Evolutionary conservation across 2,113 vertebrate species (phyloP).

Genomic region (Scophthalmus maximus): DNA sequence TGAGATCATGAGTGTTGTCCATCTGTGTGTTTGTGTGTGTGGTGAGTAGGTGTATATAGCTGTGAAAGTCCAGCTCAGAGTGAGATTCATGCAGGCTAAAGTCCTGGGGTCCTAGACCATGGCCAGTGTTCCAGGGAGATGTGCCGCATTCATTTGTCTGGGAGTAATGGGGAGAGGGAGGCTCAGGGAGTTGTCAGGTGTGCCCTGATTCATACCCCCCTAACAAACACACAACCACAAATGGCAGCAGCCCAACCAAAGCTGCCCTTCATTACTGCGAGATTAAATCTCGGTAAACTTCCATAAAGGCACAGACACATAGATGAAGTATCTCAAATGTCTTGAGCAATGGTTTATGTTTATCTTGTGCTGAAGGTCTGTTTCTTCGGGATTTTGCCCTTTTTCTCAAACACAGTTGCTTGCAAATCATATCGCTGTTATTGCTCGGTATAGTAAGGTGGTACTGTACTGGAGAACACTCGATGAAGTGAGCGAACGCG

Average conservation of each 20-base stretch:
- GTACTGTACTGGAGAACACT: conserved; percentile 35
- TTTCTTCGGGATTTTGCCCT: conserved; percentile 16
- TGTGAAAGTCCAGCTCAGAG: conserved; percentile 31
- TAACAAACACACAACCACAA: conserved; percentile 4
- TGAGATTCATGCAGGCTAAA: conserved; percentile 24
- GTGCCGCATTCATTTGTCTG: conserved; percentile 47
- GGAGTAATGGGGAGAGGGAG: conserved; percentile 59
- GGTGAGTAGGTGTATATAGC: not conserved
- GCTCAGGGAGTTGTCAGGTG: conserved; percentile 28
- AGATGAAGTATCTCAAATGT: conserved; percentile 15
- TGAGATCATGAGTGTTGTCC: too few species aligned
- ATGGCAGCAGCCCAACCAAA: conserved; percentile 7
- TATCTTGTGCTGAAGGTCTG: conserved; percentile 45
- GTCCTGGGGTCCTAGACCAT: conserved; percentile 22
- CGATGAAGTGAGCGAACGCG: conserved; percentile 42
- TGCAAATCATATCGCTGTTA: conserved; percentile 51
- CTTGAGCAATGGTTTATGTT: too few species aligned
- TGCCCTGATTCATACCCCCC: conserved; percentile 29
- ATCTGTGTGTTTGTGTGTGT: not conserved
- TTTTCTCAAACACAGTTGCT: conserved; percentile 9
- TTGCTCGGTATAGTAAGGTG: conserved; percentile 32
- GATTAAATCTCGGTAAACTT: conserved; percentile 38
- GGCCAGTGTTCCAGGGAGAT: conserved; percentile 25
- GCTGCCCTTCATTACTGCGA: conserved; percentile 44
- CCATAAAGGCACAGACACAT: conserved; percentile 34